These are phyloP conservation scores for Echiichthys vipera DNA, from an alignment of 2,797 vertebrate genomes.

Conservation along the genomic window DNA sequence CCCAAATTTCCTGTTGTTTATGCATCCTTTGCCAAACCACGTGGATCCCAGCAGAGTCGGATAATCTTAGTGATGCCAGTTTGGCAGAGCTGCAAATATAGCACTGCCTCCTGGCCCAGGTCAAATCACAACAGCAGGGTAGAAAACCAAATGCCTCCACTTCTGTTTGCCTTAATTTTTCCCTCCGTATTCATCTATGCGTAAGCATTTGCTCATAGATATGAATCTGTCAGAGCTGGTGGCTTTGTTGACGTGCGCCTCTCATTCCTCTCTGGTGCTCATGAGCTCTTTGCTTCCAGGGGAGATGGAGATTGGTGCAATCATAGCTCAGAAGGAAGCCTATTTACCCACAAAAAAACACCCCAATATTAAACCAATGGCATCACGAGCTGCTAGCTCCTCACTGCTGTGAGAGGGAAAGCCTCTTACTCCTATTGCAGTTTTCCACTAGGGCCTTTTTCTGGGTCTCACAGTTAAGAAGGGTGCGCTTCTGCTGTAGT, in stretches of 20 bases:
- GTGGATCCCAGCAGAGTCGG: conserved; percentile 70
- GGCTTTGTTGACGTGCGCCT: conserved; percentile 51
- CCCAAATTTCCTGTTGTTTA: conserved; percentile 80
- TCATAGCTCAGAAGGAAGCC: conserved; percentile 26
- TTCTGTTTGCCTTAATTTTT: conserved; percentile 48
- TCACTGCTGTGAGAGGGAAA: conserved; percentile 43
- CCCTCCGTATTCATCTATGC: conserved; percentile 26
- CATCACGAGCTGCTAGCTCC: conserved; percentile 27
- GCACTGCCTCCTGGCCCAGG: conserved; percentile 60
- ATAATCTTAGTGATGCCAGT: conserved; percentile 73
- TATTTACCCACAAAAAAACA: conserved; percentile 39
- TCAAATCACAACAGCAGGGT: conserved; percentile 54
- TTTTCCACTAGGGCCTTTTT: conserved; percentile 39
- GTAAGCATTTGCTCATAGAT: conserved; percentile 40
- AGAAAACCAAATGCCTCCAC: conserved; percentile 58
- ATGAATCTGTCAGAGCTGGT: conserved; percentile 50
- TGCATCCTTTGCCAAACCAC: conserved; percentile 71
- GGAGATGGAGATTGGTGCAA: conserved; percentile 36
- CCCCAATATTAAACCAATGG: conserved; percentile 15
- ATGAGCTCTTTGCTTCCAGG: conserved; percentile 33
- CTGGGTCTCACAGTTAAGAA: conserved; percentile 21
- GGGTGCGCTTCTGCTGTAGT: background rate
- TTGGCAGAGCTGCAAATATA: conserved; percentile 64
- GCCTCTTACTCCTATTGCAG: conserved; percentile 56
- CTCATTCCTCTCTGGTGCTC: conserved; percentile 33